Base-by-base conservation (phyloP, 2,888 invertebrate genomes). In the Spodoptera picta region DNA sequence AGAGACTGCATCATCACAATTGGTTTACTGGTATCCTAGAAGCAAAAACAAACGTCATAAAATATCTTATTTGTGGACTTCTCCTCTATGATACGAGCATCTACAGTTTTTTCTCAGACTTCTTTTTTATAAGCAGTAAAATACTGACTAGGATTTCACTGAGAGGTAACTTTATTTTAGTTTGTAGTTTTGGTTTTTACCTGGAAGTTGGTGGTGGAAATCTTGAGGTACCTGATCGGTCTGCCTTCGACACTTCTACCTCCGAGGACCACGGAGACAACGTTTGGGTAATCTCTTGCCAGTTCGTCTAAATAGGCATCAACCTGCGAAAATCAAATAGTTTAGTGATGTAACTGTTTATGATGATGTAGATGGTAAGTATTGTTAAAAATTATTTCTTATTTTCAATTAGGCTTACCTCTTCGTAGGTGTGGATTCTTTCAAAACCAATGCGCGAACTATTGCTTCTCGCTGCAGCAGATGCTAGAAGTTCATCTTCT, bases 201-300 rank as follows among this genome's bases (percentile, higher is more conserved):
- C 87, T 90, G 83, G 71, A 90, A 90, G 53, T 92, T 91, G 23
- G 93, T 91, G 7, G 90, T 91, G 0, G 96, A 96, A 55, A 97
- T 95, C 79, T 93, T 96, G 60, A 96, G 84, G 60, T 95, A 94
- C 56, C 94, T 94, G 61, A 96, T 91, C 9, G 92, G 87, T 19
- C 96, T 93, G 1, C 95, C 95, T 88, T 96, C 95, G 59, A 92
- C 90, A 60, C 95, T 95, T 42, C 82, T 86, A 1, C 96, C 96
- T 24, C 95, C 95, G 4, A 87, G 80, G 0, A 81, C 89, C 0
- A 92, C 84, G 0, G 79, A 84, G 2, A 92, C 91, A 0, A 81
- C 66, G 9, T 88, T 69, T 3, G 91, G 90, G 69, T 85, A 87
- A 6, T 75, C 69, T 4, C 75, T 77, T 0, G 87, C 92, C 6